Percentiles rank a stretch among this genome's conserved stretches.
Conservation (phyloP, 2,888 invertebrate genomes). For the Scrobipalpa costella region DNA sequence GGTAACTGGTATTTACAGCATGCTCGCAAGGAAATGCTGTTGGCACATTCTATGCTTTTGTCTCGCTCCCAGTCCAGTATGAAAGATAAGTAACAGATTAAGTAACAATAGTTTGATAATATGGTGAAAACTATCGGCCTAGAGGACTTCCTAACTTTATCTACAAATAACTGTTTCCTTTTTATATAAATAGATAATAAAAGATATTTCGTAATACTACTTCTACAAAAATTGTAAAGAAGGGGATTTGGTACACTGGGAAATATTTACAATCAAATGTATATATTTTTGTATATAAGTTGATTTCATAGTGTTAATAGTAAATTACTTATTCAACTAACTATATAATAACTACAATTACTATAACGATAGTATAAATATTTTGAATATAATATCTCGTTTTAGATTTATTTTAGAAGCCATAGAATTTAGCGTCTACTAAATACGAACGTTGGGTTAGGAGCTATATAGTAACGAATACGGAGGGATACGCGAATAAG, state of each 20-base stretch:
- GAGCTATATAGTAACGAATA: constrained; percentile 53
- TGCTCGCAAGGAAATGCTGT: too few relatives aligned
- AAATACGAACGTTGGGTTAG: constrained; percentile 55
- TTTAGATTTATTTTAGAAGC: constrained; percentile 60
- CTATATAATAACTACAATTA: constrained; percentile 64
- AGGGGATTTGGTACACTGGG: constrained; percentile 78
- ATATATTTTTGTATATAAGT: constrained; percentile 76
- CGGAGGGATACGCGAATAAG: constrained; percentile 58
- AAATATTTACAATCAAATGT: constrained; percentile 72
- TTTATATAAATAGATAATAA: constrained; percentile 37
- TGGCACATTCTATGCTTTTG: too few relatives aligned
- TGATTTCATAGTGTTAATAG: constrained; percentile 60
- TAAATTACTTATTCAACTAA: constrained; percentile 45
- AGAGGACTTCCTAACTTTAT: not conserved
- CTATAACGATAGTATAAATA: constrained; percentile 76
- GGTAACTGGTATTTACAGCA: too few relatives aligned
- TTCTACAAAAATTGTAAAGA: constrained; percentile 78
- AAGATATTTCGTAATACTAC: constrained; percentile 49
- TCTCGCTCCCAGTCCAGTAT: too few relatives aligned
- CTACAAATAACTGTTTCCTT: constrained; percentile 33
- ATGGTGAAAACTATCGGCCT: not conserved
- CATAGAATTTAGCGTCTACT: constrained; percentile 56
- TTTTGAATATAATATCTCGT: constrained; percentile 75
- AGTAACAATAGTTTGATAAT: constrained; percentile 11
- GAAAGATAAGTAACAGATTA: too few relatives aligned